Conservation (phyloP, 2,888 invertebrate genomes). For the Synergus gifuensis region DNA sequence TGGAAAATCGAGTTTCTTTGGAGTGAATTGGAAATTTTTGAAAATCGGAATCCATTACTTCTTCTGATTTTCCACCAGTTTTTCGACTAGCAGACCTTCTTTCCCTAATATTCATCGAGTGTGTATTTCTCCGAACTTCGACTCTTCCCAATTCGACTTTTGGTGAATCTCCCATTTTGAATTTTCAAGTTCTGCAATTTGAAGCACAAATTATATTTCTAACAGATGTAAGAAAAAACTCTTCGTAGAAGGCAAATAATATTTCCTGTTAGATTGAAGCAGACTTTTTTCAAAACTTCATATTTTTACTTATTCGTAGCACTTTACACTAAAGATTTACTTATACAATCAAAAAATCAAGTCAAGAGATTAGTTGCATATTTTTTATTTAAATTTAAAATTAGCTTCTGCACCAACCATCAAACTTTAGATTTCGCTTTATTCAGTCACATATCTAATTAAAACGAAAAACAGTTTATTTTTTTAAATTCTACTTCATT, state of each 20-base stretch:
- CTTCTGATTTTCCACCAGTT: conserved; percentile 11
- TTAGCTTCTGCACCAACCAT: too few relatives aligned
- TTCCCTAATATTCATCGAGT: conserved; percentile 6
- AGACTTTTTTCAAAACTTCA: not conserved
- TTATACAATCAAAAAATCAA: not conserved
- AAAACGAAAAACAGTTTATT: too few relatives aligned
- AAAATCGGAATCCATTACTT: conserved; percentile 2
- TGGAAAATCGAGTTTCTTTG: conserved; percentile 16
- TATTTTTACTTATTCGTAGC: not conserved
- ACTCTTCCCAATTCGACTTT: conserved; percentile 8
- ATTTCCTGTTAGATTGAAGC: not conserved
- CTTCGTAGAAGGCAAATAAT: not conserved
- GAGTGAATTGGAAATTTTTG: not conserved
- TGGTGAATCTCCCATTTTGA: conserved; percentile 38
- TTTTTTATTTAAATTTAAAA: too few relatives aligned
- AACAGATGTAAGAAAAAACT: not conserved
- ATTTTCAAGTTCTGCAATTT: not conserved
- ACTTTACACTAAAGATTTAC: not conserved
- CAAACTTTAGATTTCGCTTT: too few relatives aligned
- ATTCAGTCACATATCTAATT: too few relatives aligned
- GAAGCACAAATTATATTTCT: not conserved
- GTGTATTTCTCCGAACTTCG: not conserved
- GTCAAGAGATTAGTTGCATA: too few relatives aligned
- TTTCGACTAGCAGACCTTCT: not conserved
- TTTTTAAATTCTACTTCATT: too few relatives aligned